phyloP scores from a whole-genome alignment of 1,140 invertebrate genomes.

The Penaeus vannamei region DNA sequence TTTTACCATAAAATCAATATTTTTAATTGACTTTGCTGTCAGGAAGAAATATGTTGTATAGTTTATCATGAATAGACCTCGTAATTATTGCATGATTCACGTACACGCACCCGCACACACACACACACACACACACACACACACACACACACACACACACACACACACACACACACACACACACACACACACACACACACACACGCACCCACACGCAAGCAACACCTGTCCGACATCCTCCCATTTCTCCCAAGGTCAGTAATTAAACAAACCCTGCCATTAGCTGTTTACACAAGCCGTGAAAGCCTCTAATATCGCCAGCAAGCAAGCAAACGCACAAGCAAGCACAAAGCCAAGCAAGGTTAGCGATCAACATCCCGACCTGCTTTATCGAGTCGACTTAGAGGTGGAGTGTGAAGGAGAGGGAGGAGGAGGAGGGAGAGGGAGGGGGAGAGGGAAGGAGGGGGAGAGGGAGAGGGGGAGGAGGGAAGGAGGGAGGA shows the following conservation, averaged over 20 bases:
- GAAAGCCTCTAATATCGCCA: no score
- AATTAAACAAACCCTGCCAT: no score
- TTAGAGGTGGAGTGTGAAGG: background rate
- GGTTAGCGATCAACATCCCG: background rate
- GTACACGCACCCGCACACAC: no score
- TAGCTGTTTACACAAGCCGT: no score
- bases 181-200: background rate
- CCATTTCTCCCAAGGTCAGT: no score
- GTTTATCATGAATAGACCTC: no score
- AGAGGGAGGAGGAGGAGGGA: background rate
- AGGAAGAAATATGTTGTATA: no score
- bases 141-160: background rate
- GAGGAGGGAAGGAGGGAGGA: background rate
- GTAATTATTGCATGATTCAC: no score
- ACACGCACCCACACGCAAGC: constrained; percentile 25
- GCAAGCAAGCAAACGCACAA: no score
- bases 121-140: background rate
- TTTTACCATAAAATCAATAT: no score
- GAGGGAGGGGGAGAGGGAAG: background rate
- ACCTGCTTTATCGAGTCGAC: no score
- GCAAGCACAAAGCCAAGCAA: background rate
- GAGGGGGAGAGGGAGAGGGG: background rate
- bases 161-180: background rate
- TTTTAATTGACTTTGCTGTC: no score
- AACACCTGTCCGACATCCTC: background rate